Base-by-base conservation (phyloP, 1,140 invertebrate species). In the Leptinotarsa undecemlineata region DNA sequence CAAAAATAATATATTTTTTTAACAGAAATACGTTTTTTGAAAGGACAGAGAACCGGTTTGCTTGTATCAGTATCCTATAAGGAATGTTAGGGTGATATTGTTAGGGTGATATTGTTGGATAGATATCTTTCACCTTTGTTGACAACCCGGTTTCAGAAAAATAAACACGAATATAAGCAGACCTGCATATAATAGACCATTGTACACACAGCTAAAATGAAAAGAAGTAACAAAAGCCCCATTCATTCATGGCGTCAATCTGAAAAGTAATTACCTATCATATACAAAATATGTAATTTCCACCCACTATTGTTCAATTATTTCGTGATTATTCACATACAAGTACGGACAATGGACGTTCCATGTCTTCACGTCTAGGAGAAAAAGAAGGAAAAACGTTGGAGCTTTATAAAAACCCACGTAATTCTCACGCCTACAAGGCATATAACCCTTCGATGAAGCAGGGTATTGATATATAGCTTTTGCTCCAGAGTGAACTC, bases 231-330 rank as follows among this genome's bases (percentile, higher is more conserved):
- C 26, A 33, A 14, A 66, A 23, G 26, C 20, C 15, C 26, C 20
- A 23, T 66, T 23, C 20, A 66, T 23, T 23, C 5, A 23, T 3
- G 63, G 19, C 63, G 63, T 66, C 63, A 66, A 33, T 23, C 26
- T 21, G 63, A 11, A 66, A 21, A n/a, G 15, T 21, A 33, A 66
- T 66, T 23, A 19, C 51, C 17, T 57, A 66, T 66, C 20, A 66
- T 15, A 66, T 66, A 21, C 14, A 23, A 23, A 66, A 66, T 66
- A 23, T 66, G 26, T 66, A 66, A 66, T 66, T 66, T 21, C 19
- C 19, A 66, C 63, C 63, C 63, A 66, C 63, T 33, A 66, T 66
- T 66, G 63, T 66, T 66, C 63, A 66, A 66, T 66, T 66, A 66
- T 66, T 66, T 66, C 63, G 23, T 20, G 19, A 66, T 57, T n/a